Conservation (phyloP, 2,113 vertebrate genomes). For the Promerops cafer region DNA sequence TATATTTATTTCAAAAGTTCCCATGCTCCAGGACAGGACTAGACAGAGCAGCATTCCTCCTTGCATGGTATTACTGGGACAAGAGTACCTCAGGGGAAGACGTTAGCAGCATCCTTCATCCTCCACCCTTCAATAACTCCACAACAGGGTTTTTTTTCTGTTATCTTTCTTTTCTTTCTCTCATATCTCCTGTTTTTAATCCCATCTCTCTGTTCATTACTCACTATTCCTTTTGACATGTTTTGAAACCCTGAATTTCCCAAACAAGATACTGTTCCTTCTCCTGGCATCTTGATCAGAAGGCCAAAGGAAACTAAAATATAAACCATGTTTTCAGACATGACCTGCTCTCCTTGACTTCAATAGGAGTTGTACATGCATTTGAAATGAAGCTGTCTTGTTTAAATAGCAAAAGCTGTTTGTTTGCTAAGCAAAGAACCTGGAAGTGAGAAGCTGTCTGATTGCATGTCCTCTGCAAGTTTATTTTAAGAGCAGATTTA, state of each 20-base stretch:
- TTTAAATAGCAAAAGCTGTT: constrained; percentile 28
- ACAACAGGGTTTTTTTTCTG: rapidly evolving
- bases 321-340: neutral
- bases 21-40: neutral
- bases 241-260: neutral
- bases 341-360: neutral
- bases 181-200: neutral
- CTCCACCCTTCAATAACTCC: neutral
- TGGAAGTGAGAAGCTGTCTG: neutral
- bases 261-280: neutral
- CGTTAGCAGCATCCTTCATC: neutral
- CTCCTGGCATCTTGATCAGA: neutral
- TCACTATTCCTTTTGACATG: neutral
- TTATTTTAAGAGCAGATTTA: neutral
- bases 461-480: neutral
- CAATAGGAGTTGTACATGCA: neutral
- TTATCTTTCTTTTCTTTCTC: neutral
- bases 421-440: constrained; percentile 17
- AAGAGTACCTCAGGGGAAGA: neutral
- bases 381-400: constrained; percentile 1
- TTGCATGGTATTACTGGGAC: neutral
- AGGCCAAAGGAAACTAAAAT: neutral
- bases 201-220: neutral
- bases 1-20: neutral
- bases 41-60: neutral